phyloP scores from a whole-genome alignment of 2,113 vertebrate species.

The Antennarius striatus region DNA sequence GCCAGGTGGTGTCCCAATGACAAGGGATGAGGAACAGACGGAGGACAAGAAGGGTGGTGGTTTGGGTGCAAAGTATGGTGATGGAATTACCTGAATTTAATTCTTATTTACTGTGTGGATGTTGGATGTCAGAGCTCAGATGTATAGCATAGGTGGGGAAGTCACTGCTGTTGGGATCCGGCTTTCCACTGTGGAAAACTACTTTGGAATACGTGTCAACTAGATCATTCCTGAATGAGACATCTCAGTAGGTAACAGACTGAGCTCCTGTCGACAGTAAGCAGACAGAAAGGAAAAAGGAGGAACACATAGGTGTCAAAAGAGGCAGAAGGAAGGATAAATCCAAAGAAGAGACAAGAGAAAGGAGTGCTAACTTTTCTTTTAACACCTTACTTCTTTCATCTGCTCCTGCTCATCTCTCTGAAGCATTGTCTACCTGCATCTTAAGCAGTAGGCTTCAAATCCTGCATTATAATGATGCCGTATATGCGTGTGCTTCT shows the following conservation, averaged over 20 bases:
- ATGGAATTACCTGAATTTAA: not conserved
- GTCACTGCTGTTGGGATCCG: too few relatives aligned
- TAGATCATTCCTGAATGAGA: too few relatives aligned
- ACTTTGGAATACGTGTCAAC: too few relatives aligned
- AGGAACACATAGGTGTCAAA: conserved; percentile 27
- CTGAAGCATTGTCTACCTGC: conserved; percentile 26
- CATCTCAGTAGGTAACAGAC: too few relatives aligned
- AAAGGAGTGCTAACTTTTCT: conserved; percentile 28
- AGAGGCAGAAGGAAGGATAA: conserved; percentile 55
- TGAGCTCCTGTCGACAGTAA: not conserved
- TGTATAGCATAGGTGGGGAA: too few relatives aligned
- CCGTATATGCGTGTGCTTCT: conserved; percentile 4
- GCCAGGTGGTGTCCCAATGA: conserved; percentile 14
- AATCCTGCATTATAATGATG: conserved; percentile 28
- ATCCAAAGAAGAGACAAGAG: conserved; percentile 29
- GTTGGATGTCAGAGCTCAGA: too few relatives aligned
- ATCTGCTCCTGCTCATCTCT: conserved; percentile 29
- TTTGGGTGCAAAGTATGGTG: not conserved
- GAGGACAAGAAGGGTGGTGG: not conserved
- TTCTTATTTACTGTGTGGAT: too few relatives aligned
- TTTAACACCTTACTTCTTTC: conserved; percentile 49
- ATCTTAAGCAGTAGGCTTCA: conserved; percentile 56
- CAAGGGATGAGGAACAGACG: conserved; percentile 13
- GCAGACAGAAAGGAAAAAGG: conserved; percentile 1
- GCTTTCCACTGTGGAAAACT: too few relatives aligned